Evolutionary conservation across 1,140 invertebrate genomes (phyloP).

Genomic region (Phymastichus coffea): DNA sequence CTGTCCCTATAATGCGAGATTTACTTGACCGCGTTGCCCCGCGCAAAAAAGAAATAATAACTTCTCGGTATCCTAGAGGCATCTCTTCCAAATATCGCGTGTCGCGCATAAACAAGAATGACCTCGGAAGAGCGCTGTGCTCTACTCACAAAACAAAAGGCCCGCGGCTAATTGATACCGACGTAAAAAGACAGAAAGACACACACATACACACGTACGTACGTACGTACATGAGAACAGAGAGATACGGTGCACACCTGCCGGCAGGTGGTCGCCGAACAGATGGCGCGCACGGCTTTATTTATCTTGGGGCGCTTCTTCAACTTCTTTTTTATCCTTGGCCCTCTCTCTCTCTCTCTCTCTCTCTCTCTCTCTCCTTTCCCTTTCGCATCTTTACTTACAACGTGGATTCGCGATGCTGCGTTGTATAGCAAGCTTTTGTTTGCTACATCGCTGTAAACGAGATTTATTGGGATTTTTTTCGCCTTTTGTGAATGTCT

Average conservation of each 20-base stretch:
- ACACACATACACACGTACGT: background rate
- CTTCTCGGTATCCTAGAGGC: background rate
- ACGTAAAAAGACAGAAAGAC: constrained; percentile 30
- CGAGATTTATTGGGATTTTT: too few relatives aligned
- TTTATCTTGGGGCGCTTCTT: constrained; percentile 13
- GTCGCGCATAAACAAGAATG: constrained; percentile 40
- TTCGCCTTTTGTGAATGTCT: too few relatives aligned
- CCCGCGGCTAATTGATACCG: constrained; percentile 42
- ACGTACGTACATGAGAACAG: background rate
- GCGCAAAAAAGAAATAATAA: background rate
- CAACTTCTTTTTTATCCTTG: background rate
- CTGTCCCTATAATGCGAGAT: too few relatives aligned
- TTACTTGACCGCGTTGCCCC: background rate
- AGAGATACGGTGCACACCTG: constrained; percentile 42
- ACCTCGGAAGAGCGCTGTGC: constrained; percentile 23
- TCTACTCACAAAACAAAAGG: constrained; percentile 35
- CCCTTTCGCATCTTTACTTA: too few relatives aligned
- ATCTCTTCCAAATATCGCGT: constrained; percentile 24
- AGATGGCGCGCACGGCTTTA: constrained; percentile 35
- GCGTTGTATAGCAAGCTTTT: too few relatives aligned
- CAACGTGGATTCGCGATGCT: too few relatives aligned
- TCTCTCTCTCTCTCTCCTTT: background rate
- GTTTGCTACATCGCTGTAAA: too few relatives aligned
- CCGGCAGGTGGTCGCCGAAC: constrained; percentile 46
- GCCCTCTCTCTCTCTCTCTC: background rate